Percentiles rank a stretch among this genome's conserved stretches.
Conservation (phyloP, 2,113 vertebrate genomes). For the Amazona vittata region DNA sequence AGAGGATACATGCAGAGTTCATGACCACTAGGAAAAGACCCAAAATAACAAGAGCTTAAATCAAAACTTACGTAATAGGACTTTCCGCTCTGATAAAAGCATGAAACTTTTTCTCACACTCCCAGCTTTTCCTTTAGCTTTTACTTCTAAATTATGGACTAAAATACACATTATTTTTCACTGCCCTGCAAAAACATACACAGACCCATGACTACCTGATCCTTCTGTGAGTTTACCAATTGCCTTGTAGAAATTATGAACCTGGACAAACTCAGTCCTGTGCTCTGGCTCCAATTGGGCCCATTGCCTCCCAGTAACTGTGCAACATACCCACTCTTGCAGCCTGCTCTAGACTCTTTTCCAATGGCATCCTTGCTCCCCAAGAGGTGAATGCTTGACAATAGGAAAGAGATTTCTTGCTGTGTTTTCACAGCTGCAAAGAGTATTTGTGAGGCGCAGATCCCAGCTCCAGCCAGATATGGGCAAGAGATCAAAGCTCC, state of each 20-base stretch:
- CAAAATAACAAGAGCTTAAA: not conserved
- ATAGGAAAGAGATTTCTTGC: not conserved
- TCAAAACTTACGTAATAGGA: fast-evolving
- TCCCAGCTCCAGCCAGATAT: not conserved
- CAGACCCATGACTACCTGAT: not conserved
- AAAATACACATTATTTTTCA: not conserved
- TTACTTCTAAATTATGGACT: not conserved
- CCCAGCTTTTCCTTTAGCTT: not conserved
- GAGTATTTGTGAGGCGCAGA: not conserved
- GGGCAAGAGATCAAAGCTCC: not conserved
- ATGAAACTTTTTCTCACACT: not conserved
- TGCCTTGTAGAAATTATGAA: not conserved
- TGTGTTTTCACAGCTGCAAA: not conserved
- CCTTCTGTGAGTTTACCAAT: not conserved
- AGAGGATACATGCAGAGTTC: not conserved
- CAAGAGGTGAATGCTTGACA: not conserved
- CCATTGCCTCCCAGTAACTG: not conserved
- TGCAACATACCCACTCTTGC: not conserved
- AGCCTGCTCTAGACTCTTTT: not conserved
- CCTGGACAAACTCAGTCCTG: not conserved
- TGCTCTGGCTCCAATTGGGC: not conserved
- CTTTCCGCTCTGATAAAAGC: not conserved
- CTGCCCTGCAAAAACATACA: fast-evolving
- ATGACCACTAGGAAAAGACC: not conserved
- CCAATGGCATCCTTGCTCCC: not conserved